Conservation (phyloP, 2,888 invertebrate genomes). For the Sipha maydis region DNA sequence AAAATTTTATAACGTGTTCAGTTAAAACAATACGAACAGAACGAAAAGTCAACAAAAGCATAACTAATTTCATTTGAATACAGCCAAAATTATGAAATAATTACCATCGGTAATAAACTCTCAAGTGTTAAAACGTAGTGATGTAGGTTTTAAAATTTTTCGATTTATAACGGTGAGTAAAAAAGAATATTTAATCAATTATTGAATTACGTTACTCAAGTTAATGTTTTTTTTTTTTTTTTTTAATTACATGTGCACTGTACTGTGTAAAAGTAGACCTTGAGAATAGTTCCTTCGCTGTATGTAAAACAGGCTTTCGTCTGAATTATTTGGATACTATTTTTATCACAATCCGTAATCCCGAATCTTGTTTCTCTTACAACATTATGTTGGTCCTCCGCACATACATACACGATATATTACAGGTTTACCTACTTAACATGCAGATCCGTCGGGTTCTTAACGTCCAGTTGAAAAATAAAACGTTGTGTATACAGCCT, state of each 20-base stretch:
- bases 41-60: not conserved
- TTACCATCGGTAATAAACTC: not conserved
- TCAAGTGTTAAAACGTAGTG: not conserved
- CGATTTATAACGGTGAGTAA: not conserved
- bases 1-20: not conserved
- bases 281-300: not conserved
- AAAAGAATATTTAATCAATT: slow-evolving; percentile 15
- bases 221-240: not conserved
- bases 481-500: not conserved
- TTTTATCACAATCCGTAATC: slow-evolving; percentile 56
- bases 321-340: slow-evolving; percentile 26
- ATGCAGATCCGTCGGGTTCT: slow-evolving; percentile 33
- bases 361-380: slow-evolving; percentile 51
- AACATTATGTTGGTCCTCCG: slow-evolving; percentile 18
- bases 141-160: not conserved
- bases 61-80: not conserved
- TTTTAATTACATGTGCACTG: not conserved
- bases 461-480: slow-evolving; percentile 6
- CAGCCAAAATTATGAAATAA: not conserved
- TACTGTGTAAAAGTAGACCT: not conserved
- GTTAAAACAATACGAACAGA: not conserved
- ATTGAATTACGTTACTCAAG: not conserved
- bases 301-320: slow-evolving; percentile 31
- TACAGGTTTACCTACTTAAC: slow-evolving; percentile 61
- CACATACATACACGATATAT: slow-evolving; percentile 1